phyloP scores from a whole-genome alignment of 2,113 vertebrate species.

The Pelobates fuscus region DNA sequence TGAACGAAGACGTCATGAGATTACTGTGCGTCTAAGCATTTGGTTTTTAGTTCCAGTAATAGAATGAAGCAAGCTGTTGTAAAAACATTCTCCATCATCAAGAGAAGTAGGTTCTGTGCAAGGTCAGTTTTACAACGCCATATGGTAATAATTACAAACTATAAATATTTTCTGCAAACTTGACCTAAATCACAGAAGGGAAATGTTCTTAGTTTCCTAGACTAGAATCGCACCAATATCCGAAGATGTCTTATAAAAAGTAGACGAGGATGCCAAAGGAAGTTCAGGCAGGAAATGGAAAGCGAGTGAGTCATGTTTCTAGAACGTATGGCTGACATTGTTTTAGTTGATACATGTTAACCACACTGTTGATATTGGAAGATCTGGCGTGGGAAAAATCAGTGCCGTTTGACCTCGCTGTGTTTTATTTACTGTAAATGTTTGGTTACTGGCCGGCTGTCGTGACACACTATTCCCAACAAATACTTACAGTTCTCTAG shows the following conservation, averaged over 20 bases:
- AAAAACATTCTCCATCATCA: conserved; percentile 29
- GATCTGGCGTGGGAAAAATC: conserved; percentile 67
- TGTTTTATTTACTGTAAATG: conserved; percentile 55
- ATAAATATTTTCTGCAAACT: not conserved
- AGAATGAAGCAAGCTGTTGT: not conserved
- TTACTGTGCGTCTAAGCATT: conserved; percentile 5
- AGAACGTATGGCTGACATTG: conserved; percentile 61
- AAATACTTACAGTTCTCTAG: not conserved
- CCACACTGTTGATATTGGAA: conserved; percentile 72
- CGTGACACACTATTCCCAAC: not conserved
- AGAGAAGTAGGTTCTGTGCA: conserved; percentile 4
- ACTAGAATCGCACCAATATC: conserved; percentile 54
- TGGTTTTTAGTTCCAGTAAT: conserved; percentile 23
- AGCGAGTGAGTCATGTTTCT: conserved; percentile 66
- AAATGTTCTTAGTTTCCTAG: conserved; percentile 21
- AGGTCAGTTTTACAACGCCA: conserved; percentile 27
- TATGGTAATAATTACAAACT: conserved; percentile 34
- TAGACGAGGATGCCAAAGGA: conserved; percentile 58
- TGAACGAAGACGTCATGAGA: conserved; percentile 18
- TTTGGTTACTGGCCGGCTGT: not conserved
- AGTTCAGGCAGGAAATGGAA: conserved; percentile 67
- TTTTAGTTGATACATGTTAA: conserved; percentile 65
- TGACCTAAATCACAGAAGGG: conserved; percentile 32
- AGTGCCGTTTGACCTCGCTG: conserved; percentile 54
- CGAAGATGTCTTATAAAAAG: conserved; percentile 45